Evolutionary conservation across 2,113 vertebrate genomes (phyloP).

Genomic region (Caloenas nicobarica): DNA sequence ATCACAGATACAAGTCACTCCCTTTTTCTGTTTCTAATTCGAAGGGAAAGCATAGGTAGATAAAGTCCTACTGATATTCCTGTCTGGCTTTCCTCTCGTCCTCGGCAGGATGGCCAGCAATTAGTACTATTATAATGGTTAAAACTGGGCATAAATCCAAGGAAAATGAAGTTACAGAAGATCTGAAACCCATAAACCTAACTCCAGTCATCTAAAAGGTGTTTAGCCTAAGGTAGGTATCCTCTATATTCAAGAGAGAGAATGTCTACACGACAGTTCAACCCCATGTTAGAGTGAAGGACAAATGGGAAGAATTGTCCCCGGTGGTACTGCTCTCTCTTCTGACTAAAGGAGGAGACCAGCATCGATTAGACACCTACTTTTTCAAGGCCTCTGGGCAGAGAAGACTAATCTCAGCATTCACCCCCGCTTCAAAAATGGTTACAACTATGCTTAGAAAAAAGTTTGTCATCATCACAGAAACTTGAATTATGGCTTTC

Average conservation of each 20-base stretch:
- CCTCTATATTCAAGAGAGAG: neutral
- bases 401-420: neutral
- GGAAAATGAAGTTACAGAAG: neutral
- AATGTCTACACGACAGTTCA: neutral
- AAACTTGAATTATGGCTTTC: neutral
- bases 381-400: neutral
- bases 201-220: neutral
- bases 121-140: neutral
- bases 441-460: neutral
- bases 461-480: neutral
- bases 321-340: neutral
- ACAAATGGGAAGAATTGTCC: neutral
- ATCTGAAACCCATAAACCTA: neutral
- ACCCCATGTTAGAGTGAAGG: rapidly evolving
- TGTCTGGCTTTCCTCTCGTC: neutral
- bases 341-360: neutral
- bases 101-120: neutral
- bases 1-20: neutral
- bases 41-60: neutral
- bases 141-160: neutral
- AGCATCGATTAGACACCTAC: neutral
- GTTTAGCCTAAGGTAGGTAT: neutral
- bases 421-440: neutral
- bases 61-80: neutral
- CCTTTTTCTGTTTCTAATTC: neutral